Base-by-base conservation (phyloP, 2,888 invertebrate species). In the Phoenoteleia sp. region DNA sequence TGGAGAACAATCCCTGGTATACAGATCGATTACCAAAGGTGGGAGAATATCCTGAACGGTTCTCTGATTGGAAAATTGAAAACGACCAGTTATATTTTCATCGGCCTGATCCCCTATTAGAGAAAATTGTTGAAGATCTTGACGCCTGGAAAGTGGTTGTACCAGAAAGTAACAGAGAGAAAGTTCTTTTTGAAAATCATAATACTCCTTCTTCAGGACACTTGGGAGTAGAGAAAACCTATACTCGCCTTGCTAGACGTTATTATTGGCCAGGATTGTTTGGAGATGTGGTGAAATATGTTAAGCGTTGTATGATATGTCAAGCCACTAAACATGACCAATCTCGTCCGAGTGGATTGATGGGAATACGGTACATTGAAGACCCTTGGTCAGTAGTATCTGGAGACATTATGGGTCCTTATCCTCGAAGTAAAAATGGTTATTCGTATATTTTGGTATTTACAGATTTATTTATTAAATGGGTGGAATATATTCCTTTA, bases 391-490 rank as follows among this genome's bases (percentile, higher is more conserved):
- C 79, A 0, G 64, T 71, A 0, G 69, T 88, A 0, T 75, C 87
- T 0, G 67, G 84, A 0, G 90, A 90, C 33, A 67, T 90, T 3
- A 87, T 89, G 87, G 89, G 89, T n/a, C 89, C 89, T 0, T 81
- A 86, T 3, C 89, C 88, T 0, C 42, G 56, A 0, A 71, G 56
- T 58, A 27, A 29, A n/a, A 27, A 56, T 17, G 56, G 56, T 0
- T 29, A 42, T 7, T 15, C 13, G 4, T 56, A 56, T 13, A 6
- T 56, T 29, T 33, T 56, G 27, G 56, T 56, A 2, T 13, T 33
- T 17, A 9, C n/a, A 1, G 56, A 56, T 56, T 19, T 56, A 11
- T 33, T 33, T 11, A 33, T 11, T 11, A 33, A 33, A 33, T 33
- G 33, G 33, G 33, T 33, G 2, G 49, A 49, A 9, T 49, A 49